A percentile compares a stretch with the other conserved stretches of the same genome.
phyloP scores from a whole-genome alignment of 2,797 vertebrate species.

The Rhyacichthys aspro region DNA sequence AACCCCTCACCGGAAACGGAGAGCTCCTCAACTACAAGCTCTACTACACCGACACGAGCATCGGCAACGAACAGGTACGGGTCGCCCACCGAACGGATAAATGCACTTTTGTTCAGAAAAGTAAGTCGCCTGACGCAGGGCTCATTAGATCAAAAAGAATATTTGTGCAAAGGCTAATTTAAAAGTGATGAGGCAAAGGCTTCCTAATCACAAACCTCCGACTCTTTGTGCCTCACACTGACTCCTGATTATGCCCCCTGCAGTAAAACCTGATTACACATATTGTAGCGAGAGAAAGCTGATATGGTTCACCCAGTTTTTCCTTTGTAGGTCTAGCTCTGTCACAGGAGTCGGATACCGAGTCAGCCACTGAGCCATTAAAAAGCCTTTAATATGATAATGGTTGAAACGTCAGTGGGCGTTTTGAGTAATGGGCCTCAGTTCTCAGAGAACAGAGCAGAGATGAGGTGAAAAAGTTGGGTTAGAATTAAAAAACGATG shows the following conservation, averaged over 20 bases:
- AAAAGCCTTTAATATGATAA: constrained; percentile 82
- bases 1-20: constrained; percentile 90
- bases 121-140: not conserved
- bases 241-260: constrained; percentile 19
- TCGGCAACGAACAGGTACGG: constrained; percentile 88
- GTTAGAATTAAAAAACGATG: constrained; percentile 13
- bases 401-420: constrained; percentile 65
- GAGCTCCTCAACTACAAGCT: constrained; percentile 95
- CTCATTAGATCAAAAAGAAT: constrained; percentile 34
- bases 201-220: constrained; percentile 19
- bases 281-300: constrained; percentile 21
- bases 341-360: too few species aligned
- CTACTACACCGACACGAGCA: constrained; percentile 92
- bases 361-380: constrained; percentile 68
- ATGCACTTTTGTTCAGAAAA: too few species aligned
- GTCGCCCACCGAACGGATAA: too few species aligned
- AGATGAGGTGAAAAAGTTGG: constrained; percentile 55
- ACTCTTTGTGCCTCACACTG: constrained; percentile 26
- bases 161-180: constrained; percentile 1
- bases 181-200: constrained; percentile 37
- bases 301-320: constrained; percentile 26
- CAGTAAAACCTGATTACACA: constrained; percentile 11
- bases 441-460: constrained; percentile 63
- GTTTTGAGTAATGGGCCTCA: constrained; percentile 65
- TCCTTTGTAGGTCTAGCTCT: constrained; percentile 40